phyloP scores from a whole-genome alignment of 1,140 invertebrate genomes.

The Hycleus cichorii region DNA sequence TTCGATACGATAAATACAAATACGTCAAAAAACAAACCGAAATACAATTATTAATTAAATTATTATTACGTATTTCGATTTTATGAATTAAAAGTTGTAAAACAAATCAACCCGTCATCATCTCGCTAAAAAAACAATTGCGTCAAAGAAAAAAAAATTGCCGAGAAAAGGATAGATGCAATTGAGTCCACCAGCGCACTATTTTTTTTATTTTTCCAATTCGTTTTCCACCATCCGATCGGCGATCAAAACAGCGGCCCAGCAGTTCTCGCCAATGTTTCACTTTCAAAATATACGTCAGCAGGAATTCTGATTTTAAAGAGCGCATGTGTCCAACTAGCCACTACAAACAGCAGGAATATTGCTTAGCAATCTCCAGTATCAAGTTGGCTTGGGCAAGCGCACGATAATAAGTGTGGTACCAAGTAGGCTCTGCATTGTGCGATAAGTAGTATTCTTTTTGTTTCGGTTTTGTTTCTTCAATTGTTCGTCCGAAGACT shows the following conservation, averaged over 20 bases:
- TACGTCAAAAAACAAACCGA: conserved; percentile 10
- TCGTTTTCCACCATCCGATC: too few species aligned
- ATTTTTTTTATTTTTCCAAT: too few species aligned
- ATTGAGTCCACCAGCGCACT: too few species aligned
- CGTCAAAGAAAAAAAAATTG: too few species aligned
- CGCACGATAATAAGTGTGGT: conserved; percentile 38
- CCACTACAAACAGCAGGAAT: conserved; percentile 34
- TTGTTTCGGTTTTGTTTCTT: too few species aligned
- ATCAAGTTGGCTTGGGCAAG: conserved; percentile 41
- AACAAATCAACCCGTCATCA: too few species aligned
- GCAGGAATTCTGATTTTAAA: conserved; percentile 10
- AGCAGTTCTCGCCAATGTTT: conserved; percentile 27
- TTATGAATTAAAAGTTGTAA: too few species aligned
- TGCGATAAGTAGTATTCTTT: not conserved
- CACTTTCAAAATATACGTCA: conserved; percentile 39
- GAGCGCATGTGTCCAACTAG: conserved; percentile 31
- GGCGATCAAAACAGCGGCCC: not conserved
- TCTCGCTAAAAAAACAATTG: too few species aligned
- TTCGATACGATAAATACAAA: not conserved
- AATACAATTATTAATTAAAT: too few species aligned
- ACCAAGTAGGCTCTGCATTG: conserved; percentile 31
- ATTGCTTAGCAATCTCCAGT: conserved; percentile 35
- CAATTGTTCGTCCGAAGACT: too few species aligned
- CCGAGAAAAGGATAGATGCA: too few species aligned
- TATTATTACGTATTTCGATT: too few species aligned